Percentiles rank a stretch among this genome's conserved stretches.
Evolutionary conservation across 2,113 vertebrate species (phyloP).

Genomic region (Mormoops blainvillei): DNA sequence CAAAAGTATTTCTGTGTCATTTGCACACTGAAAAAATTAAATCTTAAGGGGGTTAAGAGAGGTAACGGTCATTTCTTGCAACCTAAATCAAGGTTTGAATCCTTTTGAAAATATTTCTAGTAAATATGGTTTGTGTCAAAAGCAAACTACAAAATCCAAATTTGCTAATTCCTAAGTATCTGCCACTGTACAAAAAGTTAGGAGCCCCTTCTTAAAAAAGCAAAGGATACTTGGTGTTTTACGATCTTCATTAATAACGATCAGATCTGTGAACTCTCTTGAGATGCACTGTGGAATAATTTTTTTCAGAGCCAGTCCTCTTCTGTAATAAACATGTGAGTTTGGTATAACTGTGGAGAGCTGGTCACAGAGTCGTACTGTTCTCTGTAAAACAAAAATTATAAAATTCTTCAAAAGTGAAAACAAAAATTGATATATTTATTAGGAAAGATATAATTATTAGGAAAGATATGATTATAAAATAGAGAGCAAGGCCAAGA

Average conservation of each 20-base stretch:
- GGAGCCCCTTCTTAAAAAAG: not conserved
- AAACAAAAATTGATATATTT: not conserved
- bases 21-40: not conserved
- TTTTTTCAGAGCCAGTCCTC: constrained; percentile 95
- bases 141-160: not conserved
- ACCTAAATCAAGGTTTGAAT: not conserved
- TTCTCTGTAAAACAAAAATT: constrained; percentile 85
- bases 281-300: constrained; percentile 94
- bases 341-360: constrained; percentile 91
- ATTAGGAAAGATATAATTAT: not conserved
- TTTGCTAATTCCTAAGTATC: not conserved
- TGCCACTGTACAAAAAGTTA: not conserved
- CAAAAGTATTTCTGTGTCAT: not conserved
- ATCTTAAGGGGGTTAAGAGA: not conserved
- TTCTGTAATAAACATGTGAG: constrained; percentile 94
- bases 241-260: constrained; percentile 96
- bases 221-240: constrained; percentile 95
- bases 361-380: constrained; percentile 93
- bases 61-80: not conserved
- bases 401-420: not conserved
- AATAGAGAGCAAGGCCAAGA: not conserved
- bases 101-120: not conserved
- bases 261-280: constrained; percentile 93
- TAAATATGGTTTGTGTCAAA: not conserved
- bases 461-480: no score